These are phyloP conservation scores for Hippocampus zosterae DNA, from an alignment of 2,113 vertebrate genomes.

Conservation along the genomic window DNA sequence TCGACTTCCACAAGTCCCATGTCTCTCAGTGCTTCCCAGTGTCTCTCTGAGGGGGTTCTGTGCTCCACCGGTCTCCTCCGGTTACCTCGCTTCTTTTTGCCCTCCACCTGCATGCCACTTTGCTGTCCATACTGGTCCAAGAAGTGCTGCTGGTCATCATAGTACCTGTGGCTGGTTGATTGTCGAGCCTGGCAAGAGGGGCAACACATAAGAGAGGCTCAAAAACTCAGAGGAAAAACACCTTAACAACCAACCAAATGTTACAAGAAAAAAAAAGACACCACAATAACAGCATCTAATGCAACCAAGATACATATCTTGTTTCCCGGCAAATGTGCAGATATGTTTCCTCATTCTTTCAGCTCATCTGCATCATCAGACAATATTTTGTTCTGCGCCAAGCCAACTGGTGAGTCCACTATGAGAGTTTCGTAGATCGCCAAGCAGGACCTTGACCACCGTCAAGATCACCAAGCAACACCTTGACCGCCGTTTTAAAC, in stretches of 20 bases:
- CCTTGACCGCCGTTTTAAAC: background rate
- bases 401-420: too few species aligned
- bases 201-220: background rate
- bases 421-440: too few species aligned
- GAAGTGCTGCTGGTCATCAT: conserved; percentile 55
- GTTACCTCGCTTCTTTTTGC: conserved; percentile 37
- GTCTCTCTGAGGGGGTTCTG: conserved; percentile 41
- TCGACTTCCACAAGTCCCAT: conserved; percentile 59
- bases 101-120: conserved; percentile 52
- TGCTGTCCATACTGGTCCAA: conserved; percentile 63
- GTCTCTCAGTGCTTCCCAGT: conserved; percentile 62
- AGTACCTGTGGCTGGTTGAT: conserved; percentile 32
- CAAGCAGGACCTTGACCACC: background rate
- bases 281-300: background rate
- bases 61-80: conserved; percentile 43
- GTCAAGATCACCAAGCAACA: background rate
- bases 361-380: too few species aligned
- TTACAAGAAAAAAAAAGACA: background rate
- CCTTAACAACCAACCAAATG: background rate
- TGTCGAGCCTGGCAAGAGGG: conserved; percentile 30
- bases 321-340: background rate
- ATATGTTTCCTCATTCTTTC: background rate
- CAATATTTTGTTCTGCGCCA: background rate
- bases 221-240: background rate
- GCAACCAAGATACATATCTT: background rate